These are phyloP conservation scores for Latheticus oryzae DNA, from an alignment of 2,888 invertebrate genomes.

Conservation along the genomic window DNA sequence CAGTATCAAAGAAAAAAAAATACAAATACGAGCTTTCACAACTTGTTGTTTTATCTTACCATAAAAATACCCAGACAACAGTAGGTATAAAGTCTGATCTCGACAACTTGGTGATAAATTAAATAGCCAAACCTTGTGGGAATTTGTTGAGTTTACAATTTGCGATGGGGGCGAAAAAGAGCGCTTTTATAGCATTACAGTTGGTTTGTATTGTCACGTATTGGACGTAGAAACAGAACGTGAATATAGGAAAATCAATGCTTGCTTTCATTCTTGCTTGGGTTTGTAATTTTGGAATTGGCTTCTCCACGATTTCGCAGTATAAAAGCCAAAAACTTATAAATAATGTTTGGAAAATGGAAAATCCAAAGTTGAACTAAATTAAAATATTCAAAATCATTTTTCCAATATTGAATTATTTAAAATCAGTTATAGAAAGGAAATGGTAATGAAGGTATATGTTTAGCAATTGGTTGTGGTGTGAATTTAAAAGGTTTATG, in stretches of 20 bases:
- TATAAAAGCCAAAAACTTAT: too few species aligned
- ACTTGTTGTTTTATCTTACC: too few species aligned
- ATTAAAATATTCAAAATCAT: not conserved
- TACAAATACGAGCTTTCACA: too few species aligned
- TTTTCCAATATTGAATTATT: too few species aligned
- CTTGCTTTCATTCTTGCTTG: slow-evolving; percentile 17
- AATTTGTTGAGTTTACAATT: slow-evolving; percentile 27
- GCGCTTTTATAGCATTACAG: slow-evolving; percentile 14
- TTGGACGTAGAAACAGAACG: slow-evolving; percentile 19
- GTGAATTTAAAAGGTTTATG: slow-evolving; percentile 28
- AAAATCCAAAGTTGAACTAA: not conserved
- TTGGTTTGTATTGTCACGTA: slow-evolving; percentile 28
- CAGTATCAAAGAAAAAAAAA: too few species aligned
- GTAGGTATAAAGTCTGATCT: too few species aligned
- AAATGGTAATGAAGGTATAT: slow-evolving; percentile 6
- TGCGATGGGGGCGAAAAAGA: slow-evolving; percentile 14
- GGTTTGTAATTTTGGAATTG: slow-evolving; percentile 10
- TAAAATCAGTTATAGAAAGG: too few species aligned
- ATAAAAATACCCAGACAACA: too few species aligned
- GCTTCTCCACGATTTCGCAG: slow-evolving; percentile 2
- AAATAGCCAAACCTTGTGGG: slow-evolving; percentile 21
- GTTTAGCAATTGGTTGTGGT: slow-evolving; percentile 1
- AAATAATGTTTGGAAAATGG: too few species aligned
- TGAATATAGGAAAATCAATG: slow-evolving; percentile 28
- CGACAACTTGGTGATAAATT: slow-evolving; percentile 12